Evolutionary conservation across 2,797 vertebrate genomes (phyloP), one percentile per base, ranked within the genome.

Genomic region (Phalloptychus januarius): DNA sequence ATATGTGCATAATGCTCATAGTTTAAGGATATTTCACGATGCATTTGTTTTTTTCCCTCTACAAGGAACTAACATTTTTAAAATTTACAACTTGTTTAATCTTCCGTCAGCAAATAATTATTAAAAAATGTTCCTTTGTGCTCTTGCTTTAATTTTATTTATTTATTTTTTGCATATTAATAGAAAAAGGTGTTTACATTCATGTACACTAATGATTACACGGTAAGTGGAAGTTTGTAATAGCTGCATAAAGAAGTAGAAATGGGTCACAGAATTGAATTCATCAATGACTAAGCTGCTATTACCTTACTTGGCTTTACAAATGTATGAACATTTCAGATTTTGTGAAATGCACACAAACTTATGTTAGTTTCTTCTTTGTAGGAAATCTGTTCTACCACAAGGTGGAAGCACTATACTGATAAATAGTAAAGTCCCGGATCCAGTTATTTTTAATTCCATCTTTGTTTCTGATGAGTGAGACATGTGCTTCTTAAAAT

Each of bases 341-440:
- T 25, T 52, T 73, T 10, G 23, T 54, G 48, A 40, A 45, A 44
- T 70, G 25, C 4, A 45, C 40, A n/a, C 16, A 33, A 18, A n/a
- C 40, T 8, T 44, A 1, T 4, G 48, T 50, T 50, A 10, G 20
- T 67, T 67, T 56, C 10, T 74, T 61, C 11, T 7, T 20, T 36
- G 36, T 72, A 81, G 16, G 5, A 31, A 74, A 18, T 40, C 16
- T 6, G 16, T 77, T 20, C 31, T 71, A 72, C 89, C 93, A 93
- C 89, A 85, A 90, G 91, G 79, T 65, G 89, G 92, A 81, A 82
- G 78, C 85, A 91, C 33, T 52, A n/a, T 12, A 48, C 72, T 50
- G 31, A 0, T 2, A 38, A 45, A 48, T 20, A 0, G 54, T n/a
- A 70, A 70, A 70, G 25, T 4, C 11, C 6, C 5, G 5, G 23